Conservation (phyloP, 2,888 invertebrate species). For the Diaphora mendica region DNA sequence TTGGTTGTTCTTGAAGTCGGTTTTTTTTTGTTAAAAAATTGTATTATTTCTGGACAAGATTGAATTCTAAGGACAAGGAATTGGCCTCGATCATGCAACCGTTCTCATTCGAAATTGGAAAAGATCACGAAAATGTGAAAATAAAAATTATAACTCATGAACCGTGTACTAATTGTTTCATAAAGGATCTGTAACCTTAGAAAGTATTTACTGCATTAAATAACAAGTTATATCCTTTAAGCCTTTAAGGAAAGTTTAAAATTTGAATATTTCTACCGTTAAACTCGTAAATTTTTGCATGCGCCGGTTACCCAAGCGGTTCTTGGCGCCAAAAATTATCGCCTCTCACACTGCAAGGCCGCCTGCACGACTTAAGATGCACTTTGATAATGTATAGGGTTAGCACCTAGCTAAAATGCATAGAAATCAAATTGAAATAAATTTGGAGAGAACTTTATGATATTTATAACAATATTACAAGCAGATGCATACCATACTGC, state of each 20-base stretch:
- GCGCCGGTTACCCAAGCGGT: constrained; percentile 26
- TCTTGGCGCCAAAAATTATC: constrained; percentile 54
- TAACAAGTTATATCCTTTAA: not conserved
- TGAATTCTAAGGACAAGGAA: no score
- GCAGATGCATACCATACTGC: not conserved
- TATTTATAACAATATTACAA: not conserved
- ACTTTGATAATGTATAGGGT: constrained; percentile 36
- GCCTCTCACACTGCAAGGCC: constrained; percentile 61
- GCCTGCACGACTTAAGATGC: constrained; percentile 49
- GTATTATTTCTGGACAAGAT: no score
- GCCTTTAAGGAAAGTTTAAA: not conserved
- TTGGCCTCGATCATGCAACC: no score
- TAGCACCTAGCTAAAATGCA: constrained; percentile 16
- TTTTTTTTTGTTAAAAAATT: no score
- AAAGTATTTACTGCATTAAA: not conserved
- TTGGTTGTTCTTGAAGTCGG: no score
- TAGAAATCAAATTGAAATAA: not conserved
- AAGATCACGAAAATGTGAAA: no score
- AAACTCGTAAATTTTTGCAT: constrained; percentile 10
- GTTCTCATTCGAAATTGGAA: no score
- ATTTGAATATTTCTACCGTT: not conserved
- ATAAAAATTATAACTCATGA: not conserved
- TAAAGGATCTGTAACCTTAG: not conserved
- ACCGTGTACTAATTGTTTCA: not conserved
- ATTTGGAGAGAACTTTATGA: no score